Percentiles rank a stretch among this genome's conserved stretches.
These are phyloP conservation scores for Bathynomus jamesi DNA, from an alignment of 1,140 invertebrate genomes.

Conservation along the genomic window DNA sequence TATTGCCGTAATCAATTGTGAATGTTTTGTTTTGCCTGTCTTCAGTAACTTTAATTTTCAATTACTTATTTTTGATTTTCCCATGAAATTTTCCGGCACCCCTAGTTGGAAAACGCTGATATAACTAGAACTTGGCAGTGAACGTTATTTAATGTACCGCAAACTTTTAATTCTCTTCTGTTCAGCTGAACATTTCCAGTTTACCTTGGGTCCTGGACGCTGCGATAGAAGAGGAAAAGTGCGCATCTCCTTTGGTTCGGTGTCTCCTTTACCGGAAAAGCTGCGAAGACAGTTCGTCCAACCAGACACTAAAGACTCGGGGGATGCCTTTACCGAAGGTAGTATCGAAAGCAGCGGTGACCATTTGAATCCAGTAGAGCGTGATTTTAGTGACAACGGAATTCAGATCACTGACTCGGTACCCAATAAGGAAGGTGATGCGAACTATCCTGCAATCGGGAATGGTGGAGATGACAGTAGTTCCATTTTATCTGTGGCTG, in stretches of 20 bases:
- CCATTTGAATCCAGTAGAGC: neutral
- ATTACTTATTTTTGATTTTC: too few species aligned
- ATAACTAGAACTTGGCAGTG: too few species aligned
- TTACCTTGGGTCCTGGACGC: neutral
- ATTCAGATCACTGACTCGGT: neutral
- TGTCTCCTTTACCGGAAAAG: neutral
- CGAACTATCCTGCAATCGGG: neutral
- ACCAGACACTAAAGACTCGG: too few species aligned
- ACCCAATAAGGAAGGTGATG: neutral
- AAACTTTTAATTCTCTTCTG: too few species aligned
- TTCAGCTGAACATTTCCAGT: neutral
- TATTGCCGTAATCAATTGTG: too few species aligned
- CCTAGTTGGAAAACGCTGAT: too few species aligned
- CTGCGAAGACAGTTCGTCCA: neutral
- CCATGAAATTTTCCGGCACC: too few species aligned
- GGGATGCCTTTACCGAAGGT: neutral
- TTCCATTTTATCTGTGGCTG: neutral
- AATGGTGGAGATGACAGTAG: neutral
- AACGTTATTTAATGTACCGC: too few species aligned
- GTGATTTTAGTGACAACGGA: too few species aligned
- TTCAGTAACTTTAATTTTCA: too few species aligned
- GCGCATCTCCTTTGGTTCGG: neutral
- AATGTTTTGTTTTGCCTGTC: too few species aligned
- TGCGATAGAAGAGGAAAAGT: neutral
- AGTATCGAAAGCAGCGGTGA: neutral